Percentiles rank a stretch among this genome's conserved stretches.
Evolutionary conservation across 2,888 invertebrate genomes (phyloP).

Genomic region (Sericinus montela): DNA sequence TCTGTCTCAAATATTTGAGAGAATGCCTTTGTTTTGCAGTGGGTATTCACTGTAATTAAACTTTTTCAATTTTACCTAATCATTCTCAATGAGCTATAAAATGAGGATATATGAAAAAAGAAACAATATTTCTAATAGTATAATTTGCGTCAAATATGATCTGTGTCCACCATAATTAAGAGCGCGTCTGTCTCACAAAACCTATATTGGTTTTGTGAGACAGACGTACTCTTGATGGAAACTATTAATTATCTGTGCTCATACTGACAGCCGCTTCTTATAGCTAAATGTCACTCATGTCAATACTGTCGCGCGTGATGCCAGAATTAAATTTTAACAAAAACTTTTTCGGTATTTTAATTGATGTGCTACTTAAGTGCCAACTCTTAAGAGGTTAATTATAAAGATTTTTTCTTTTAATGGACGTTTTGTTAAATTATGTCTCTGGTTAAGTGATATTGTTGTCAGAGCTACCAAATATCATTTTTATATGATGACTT

Average conservation of each 20-base stretch:
- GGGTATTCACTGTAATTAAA: no score
- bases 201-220: constrained; percentile 3
- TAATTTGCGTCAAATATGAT: not conserved
- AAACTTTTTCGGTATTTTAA: constrained; percentile 8
- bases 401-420: no score
- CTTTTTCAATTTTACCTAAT: no score
- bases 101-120: no score
- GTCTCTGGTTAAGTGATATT: no score
- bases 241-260: constrained; percentile 9
- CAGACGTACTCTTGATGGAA: no score
- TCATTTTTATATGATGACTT: no score
- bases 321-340: constrained; percentile 7
- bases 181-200: not conserved
- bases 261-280: not conserved
- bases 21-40: no score
- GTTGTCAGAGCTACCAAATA: no score
- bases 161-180: constrained; percentile 3
- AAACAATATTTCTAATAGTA: not conserved
- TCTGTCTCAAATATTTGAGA: no score
- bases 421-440: no score
- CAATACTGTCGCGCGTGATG: constrained; percentile 2
- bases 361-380: not conserved
- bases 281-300: constrained; percentile 10
- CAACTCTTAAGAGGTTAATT: constrained; percentile 1
- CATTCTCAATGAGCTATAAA: no score